Conservation (phyloP, 2,888 invertebrate species). For the Volucella inflata region DNA sequence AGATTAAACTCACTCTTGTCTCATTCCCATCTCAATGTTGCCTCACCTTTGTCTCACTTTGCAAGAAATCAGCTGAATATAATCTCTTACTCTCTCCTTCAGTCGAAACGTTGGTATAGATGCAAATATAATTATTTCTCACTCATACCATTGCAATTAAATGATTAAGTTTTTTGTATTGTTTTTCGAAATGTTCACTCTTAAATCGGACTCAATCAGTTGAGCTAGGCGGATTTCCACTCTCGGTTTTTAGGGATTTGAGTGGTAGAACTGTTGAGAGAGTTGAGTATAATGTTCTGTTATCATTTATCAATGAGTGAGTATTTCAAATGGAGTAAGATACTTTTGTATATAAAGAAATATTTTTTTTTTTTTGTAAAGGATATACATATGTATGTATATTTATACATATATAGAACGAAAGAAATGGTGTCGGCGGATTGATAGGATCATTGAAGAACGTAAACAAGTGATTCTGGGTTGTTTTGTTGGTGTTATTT, state of each 20-base stretch:
- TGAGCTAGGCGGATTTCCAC: background rate
- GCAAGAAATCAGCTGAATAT: conserved; percentile 64
- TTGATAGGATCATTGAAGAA: conserved; percentile 9
- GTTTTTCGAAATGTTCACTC: background rate
- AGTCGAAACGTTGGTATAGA: conserved; percentile 2
- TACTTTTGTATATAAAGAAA: too few relatives aligned
- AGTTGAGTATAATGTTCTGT: conserved; percentile 4
- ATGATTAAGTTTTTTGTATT: background rate
- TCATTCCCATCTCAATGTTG: too few relatives aligned
- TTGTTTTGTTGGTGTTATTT: background rate
- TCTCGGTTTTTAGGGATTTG: background rate
- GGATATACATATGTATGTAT: too few relatives aligned
- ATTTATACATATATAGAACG: too few relatives aligned
- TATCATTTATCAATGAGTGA: conserved; percentile 20
- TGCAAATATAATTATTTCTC: conserved; percentile 1
- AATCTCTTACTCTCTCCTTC: conserved; percentile 68
- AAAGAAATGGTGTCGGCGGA: too few relatives aligned
- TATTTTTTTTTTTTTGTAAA: too few relatives aligned
- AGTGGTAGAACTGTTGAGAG: too few relatives aligned
- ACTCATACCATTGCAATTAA: conserved; percentile 35
- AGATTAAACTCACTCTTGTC: background rate
- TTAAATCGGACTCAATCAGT: conserved; percentile 6
- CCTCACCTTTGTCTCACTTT: too few relatives aligned
- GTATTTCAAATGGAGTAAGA: too few relatives aligned
- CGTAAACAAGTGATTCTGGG: conserved; percentile 28